A percentile compares a stretch with the other conserved stretches of the same genome.
These are phyloP conservation scores for Chroicocephalus ridibundus DNA, from an alignment of 2,113 vertebrate genomes.

Conservation along the genomic window DNA sequence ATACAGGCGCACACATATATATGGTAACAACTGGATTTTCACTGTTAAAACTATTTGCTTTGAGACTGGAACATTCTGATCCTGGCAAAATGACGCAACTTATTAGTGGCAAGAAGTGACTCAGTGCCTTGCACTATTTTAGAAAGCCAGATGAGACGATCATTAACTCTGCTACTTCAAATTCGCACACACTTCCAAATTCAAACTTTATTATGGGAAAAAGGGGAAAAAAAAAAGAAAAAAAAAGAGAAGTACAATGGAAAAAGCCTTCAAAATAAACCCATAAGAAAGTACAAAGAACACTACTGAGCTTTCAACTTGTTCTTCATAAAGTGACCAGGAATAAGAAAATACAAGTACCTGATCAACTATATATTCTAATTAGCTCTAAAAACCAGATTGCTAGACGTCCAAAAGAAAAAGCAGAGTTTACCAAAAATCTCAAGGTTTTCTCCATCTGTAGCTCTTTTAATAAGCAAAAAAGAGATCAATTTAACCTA, in stretches of 20 bases:
- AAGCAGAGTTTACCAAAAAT: not conserved
- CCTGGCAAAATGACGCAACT: conserved; percentile 51
- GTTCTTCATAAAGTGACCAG: not conserved
- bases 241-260: not conserved
- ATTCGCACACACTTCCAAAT: not conserved
- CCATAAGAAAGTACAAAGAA: not conserved
- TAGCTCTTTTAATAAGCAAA: not conserved
- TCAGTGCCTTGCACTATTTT: conserved; percentile 56
- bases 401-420: not conserved
- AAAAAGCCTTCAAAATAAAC: conserved; percentile 49
- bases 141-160: conserved; percentile 26
- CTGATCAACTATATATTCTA: not conserved
- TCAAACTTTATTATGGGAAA: conserved; percentile 48
- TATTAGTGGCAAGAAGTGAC: conserved; percentile 53
- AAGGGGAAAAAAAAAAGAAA: not conserved
- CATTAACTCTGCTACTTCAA: conserved; percentile 37
- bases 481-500: not conserved
- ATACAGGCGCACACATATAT: not conserved
- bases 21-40: conserved; percentile 25
- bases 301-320: not conserved
- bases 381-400: not conserved
- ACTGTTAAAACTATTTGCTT: conserved; percentile 41
- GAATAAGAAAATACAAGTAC: not conserved
- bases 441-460: not conserved
- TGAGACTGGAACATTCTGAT: conserved; percentile 60